These are phyloP conservation scores for Pogonocichla stellata DNA, from an alignment of 2,113 vertebrate genomes.

Conservation along the genomic window DNA sequence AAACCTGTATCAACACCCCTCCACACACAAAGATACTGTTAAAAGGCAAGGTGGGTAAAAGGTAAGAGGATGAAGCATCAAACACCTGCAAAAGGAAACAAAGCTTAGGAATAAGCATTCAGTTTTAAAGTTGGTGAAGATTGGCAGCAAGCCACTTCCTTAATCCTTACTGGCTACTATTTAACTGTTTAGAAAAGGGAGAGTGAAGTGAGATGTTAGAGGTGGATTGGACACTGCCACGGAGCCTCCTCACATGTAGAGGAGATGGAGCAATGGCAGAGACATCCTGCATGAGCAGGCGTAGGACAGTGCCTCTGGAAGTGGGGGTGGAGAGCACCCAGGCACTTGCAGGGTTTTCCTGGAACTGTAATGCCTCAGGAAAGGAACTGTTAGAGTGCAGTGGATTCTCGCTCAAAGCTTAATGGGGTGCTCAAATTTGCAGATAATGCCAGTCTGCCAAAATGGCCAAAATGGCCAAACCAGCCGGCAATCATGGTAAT, in stretches of 20 bases:
- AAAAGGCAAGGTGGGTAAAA: not conserved
- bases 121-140: not conserved
- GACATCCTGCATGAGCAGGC: not conserved
- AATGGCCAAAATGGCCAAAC: not conserved
- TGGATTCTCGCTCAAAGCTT: not conserved
- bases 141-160: not conserved
- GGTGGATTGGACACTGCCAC: not conserved
- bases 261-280: not conserved
- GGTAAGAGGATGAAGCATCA: not conserved
- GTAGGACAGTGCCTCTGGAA: not conserved
- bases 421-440: not conserved
- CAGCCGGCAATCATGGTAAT: not conserved
- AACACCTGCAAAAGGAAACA: not conserved
- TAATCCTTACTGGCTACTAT: not conserved
- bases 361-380: not conserved
- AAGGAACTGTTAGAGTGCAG: not conserved
- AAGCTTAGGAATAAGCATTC: not conserved
- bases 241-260: not conserved
- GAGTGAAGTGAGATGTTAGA: not conserved
- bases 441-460: not conserved
- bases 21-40: not conserved
- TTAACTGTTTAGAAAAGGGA: not conserved
- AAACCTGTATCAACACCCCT: not conserved
- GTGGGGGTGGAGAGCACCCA: not conserved
- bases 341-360: not conserved